These are phyloP conservation scores for Rhyzopertha dominica DNA, from an alignment of 1,140 invertebrate genomes.

Conservation along the genomic window DNA sequence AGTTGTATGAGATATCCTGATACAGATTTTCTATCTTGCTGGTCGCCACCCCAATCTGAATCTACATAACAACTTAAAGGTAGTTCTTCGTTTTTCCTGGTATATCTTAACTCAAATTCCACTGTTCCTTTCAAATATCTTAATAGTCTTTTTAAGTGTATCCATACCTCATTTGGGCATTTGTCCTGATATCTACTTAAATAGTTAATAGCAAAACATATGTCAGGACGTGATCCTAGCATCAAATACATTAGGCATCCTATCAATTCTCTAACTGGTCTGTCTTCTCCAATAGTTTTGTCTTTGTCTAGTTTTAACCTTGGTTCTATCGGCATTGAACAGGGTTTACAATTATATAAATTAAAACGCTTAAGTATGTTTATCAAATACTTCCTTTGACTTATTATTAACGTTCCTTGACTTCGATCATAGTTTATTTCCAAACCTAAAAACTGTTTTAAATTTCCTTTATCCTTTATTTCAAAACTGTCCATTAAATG, in stretches of 20 bases:
- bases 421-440: slow-evolving; percentile 19
- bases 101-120: slow-evolving; percentile 22
- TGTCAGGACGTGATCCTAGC: slow-evolving; percentile 7
- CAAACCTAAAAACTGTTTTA: slow-evolving; percentile 19
- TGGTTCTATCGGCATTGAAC: slow-evolving; percentile 12
- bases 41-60: slow-evolving; percentile 38
- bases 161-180: slow-evolving; percentile 9
- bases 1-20: slow-evolving; percentile 34
- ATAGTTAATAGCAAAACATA: slow-evolving; percentile 8
- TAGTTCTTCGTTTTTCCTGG: slow-evolving; percentile 13
- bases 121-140: slow-evolving; percentile 43
- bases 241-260: slow-evolving; percentile 13
- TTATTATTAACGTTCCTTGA: slow-evolving; percentile 17
- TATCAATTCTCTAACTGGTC: slow-evolving; percentile 4
- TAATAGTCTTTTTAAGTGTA: slow-evolving; percentile 34
- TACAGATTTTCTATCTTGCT: slow-evolving; percentile 29
- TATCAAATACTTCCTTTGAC: slow-evolving; percentile 13
- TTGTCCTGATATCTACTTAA: slow-evolving; percentile 9
- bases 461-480: slow-evolving; percentile 20
- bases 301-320: slow-evolving; percentile 5
- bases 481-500: slow-evolving; percentile 19
- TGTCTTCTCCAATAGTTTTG: background rate
- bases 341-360: slow-evolving; percentile 11
- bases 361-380: slow-evolving; percentile 9
- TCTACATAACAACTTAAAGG: slow-evolving; percentile 31